These are phyloP conservation scores for Chaitophorus viminalis DNA, from an alignment of 2,888 invertebrate species.

Conservation along the genomic window DNA sequence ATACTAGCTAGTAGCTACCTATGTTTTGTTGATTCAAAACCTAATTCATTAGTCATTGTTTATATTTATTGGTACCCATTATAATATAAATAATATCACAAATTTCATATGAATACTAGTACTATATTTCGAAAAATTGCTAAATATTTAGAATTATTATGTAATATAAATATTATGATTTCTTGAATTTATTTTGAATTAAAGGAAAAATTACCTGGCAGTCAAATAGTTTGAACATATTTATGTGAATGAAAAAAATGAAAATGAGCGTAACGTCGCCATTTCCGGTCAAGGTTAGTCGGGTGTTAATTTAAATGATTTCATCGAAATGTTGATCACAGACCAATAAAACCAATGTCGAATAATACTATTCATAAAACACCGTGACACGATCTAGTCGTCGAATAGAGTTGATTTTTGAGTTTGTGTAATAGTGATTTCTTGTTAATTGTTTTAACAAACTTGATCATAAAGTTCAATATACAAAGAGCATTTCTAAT, in stretches of 20 bases:
- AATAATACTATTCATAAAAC: neutral
- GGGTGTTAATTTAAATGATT: neutral
- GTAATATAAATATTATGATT: too few relatives aligned
- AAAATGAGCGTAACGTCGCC: constrained; percentile 1
- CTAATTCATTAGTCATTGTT: too few relatives aligned
- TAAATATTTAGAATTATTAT: too few relatives aligned
- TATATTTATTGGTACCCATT: too few relatives aligned
- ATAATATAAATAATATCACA: too few relatives aligned
- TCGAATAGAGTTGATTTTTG: neutral
- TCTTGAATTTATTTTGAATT: neutral
- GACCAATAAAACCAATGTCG: constrained; percentile 14
- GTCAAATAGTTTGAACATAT: neutral
- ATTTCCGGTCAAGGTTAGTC: constrained; percentile 23
- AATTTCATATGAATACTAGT: too few relatives aligned
- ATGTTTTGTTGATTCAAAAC: too few relatives aligned
- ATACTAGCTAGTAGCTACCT: too few relatives aligned
- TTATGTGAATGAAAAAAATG: neutral
- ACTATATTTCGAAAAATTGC: too few relatives aligned
- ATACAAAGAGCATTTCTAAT: neutral
- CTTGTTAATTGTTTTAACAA: neutral
- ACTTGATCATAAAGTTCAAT: neutral
- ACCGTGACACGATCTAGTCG: constrained; percentile 9
- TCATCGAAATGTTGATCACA: constrained; percentile 2
- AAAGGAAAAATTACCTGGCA: neutral
- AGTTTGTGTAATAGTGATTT: neutral